Evolutionary conservation across 2,888 invertebrate genomes (phyloP).

Genomic region (Pheosia gnoma): DNA sequence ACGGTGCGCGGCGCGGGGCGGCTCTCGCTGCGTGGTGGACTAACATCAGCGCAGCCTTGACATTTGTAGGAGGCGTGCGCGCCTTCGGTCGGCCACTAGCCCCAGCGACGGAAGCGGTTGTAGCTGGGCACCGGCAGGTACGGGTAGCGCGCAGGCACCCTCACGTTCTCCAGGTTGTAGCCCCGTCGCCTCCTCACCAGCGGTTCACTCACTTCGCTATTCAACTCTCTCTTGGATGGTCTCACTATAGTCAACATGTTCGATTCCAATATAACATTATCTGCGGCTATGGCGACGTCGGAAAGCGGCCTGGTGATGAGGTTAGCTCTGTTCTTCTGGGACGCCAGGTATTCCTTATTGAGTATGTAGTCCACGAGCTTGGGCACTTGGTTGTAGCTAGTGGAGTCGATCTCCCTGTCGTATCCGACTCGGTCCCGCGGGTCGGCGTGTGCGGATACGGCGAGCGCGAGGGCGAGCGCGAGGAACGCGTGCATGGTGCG

Average conservation of each 20-base stretch:
- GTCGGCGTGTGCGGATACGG: constrained; percentile 54
- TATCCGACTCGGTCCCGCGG: constrained; percentile 69
- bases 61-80: constrained; percentile 59
- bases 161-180: constrained; percentile 79
- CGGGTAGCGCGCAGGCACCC: constrained; percentile 77
- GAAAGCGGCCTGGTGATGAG: constrained; percentile 68
- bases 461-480: constrained; percentile 66
- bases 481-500: constrained; percentile 80
- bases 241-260: constrained; percentile 70
- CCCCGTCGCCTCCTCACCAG: constrained; percentile 73
- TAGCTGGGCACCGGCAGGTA: constrained; percentile 74
- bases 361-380: constrained; percentile 67
- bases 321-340: constrained; percentile 71
- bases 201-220: constrained; percentile 49
- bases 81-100: constrained; percentile 59
- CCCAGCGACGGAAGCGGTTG: constrained; percentile 77
- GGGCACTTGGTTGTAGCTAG: constrained; percentile 66
- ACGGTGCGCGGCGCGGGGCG: constrained; percentile 44
- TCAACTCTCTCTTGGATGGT: constrained; percentile 54
- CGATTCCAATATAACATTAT: constrained; percentile 76
- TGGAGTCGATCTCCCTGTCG: constrained; percentile 72
- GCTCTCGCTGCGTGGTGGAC: constrained; percentile 43
- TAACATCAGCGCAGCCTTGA: constrained; percentile 73
- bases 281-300: constrained; percentile 69
- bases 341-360: constrained; percentile 59